Base-by-base conservation (phyloP, 64 coral and sea anemone species). In the Stichodactyla helianthus region DNA sequence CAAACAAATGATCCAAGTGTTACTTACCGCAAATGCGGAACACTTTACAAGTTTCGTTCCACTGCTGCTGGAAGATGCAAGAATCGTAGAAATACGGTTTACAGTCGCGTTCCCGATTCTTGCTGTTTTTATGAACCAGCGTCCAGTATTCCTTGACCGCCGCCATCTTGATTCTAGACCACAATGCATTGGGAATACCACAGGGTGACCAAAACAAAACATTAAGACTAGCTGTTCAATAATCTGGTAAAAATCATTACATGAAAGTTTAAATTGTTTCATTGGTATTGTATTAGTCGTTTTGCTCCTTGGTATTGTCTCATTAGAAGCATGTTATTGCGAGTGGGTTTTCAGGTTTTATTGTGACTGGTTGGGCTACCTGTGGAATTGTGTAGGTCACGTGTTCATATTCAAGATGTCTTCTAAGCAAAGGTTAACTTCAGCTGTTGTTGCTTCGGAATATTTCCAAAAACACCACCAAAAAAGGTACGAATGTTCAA, bases 61-160 rank as follows among this genome's bases (percentile, higher is more conserved):
- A 91, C 64, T 86, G 79, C 8, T 91, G 90, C 57, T 91, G 90
- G 20, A 91, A 91, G 22, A 91, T 91, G 25, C 90, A 91, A 20
- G 77, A 86, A 61, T 87, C 62, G 13, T 84, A 84, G 52, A 71
- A 91, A 53, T 26, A 68, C 15, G 70, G 60, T n/a, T 50, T n/a
- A 59, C 60, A n/a, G 15, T 84, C 17, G 53, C 12, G 53, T n/a
- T 11, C 2, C 9, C 19, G 10, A 11, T 7, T 50, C 35, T 2
- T 44, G 35, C 35, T 44, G 20, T 53, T 53, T 53, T 81, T 81
- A 54, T 81, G 78, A 81, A 81, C 78, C 6, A 1, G 10, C 2
- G 35, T 20, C 90, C 90, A 87, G 77, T 50, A 87, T 15, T 35
- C 52, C 22, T 15, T 22, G 1, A 77, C 63, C 1, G 26, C 60